phyloP scores from a whole-genome alignment of 1,140 invertebrate genomes.

The Macrocentrus cingulum region DNA sequence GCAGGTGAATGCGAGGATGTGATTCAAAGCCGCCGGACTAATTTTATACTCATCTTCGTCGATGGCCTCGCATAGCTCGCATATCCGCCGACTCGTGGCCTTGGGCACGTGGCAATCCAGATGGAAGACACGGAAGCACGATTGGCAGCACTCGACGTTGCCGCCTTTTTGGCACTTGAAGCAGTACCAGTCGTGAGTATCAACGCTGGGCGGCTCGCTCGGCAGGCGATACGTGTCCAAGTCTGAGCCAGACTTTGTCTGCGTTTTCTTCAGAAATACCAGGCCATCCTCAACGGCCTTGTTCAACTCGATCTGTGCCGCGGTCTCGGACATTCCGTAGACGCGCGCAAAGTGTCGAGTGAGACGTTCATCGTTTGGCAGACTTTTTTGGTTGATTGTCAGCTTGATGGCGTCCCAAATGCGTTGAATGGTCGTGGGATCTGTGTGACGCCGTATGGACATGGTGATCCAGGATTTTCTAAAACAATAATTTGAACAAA shows the following conservation, averaged over 20 bases:
- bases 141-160: slow-evolving; percentile 43
- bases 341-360: slow-evolving; percentile 48
- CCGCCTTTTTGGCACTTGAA: slow-evolving; percentile 50
- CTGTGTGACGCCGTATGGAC: slow-evolving; percentile 46
- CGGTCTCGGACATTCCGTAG: slow-evolving; percentile 45
- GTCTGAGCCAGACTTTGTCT: slow-evolving; percentile 45
- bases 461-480: slow-evolving; percentile 34
- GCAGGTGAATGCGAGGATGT: slow-evolving; percentile 50
- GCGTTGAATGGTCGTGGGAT: slow-evolving; percentile 46
- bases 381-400: slow-evolving; percentile 49
- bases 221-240: slow-evolving; percentile 48
- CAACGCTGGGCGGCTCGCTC: slow-evolving; percentile 33
- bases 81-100: slow-evolving; percentile 39
- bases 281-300: slow-evolving; percentile 48
- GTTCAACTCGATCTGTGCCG: slow-evolving; percentile 46
- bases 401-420: slow-evolving; percentile 55
- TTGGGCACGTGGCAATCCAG: slow-evolving; percentile 38
- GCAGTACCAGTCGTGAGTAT: slow-evolving; percentile 51
- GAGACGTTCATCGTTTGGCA: slow-evolving; percentile 49
- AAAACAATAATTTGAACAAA: too few relatives aligned
- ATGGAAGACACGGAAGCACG: slow-evolving; percentile 51
- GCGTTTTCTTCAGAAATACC: slow-evolving; percentile 46
- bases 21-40: slow-evolving; percentile 46
- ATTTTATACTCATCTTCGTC: slow-evolving; percentile 38
- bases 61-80: slow-evolving; percentile 50